phyloP scores from a whole-genome alignment of 23 tunicate species.

The Trididemnum miniatum region DNA sequence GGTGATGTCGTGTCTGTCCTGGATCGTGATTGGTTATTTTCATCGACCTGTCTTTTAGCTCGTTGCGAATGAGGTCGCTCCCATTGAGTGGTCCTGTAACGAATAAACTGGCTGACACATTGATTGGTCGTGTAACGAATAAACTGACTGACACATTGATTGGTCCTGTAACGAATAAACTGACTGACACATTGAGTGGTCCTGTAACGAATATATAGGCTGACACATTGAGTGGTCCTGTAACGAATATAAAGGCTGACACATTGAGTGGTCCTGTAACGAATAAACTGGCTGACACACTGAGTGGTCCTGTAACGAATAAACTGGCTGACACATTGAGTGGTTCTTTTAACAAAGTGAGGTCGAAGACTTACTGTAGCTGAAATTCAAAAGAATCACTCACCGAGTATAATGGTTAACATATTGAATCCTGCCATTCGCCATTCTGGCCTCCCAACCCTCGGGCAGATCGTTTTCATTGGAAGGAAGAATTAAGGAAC shows the following conservation, averaged over 20 bases:
- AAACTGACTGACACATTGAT: no score
- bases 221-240: no score
- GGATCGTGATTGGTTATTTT: slow-evolving; percentile 29
- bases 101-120: no score
- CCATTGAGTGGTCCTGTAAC: slow-evolving; percentile 85
- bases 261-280: no score
- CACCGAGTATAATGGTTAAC: slow-evolving; percentile 79
- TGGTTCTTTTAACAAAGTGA: no score
- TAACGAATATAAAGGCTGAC: no score
- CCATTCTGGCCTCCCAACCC: slow-evolving; percentile 81
- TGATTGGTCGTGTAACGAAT: slow-evolving; percentile 81
- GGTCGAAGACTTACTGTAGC: no score
- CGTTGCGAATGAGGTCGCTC: slow-evolving; percentile 51
- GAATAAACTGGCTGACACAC: no score
- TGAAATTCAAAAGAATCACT: no score
- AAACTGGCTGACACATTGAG: no score
- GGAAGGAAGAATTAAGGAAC: slow-evolving; percentile 52
- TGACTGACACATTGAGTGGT: slow-evolving; percentile 89
- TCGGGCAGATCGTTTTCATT: slow-evolving; percentile 78
- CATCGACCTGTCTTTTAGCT: slow-evolving; percentile 28
- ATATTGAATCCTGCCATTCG: slow-evolving; percentile 66
- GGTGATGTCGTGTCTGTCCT: background rate
- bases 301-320: no score
- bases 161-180: slow-evolving; percentile 82
- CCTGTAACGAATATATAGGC: no score